A percentile compares a stretch with the other conserved stretches of the same genome.
phyloP scores from a whole-genome alignment of 2,888 invertebrate species.

The Diaphora mendica region DNA sequence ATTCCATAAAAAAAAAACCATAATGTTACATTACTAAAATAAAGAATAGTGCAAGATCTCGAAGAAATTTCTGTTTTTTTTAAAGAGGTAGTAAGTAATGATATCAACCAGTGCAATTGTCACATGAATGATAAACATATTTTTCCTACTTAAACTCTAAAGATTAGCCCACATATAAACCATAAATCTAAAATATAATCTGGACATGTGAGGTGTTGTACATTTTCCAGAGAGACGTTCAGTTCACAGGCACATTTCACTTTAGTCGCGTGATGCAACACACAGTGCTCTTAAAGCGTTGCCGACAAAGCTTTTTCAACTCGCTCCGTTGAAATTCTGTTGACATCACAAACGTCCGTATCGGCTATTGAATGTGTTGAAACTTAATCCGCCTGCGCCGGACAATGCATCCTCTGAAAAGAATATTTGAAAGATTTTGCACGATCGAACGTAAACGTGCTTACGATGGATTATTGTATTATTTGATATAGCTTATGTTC shows the following conservation, averaged over 20 bases:
- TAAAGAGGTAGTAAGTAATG: too few species aligned
- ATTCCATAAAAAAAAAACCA: too few species aligned
- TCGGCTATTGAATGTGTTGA: constrained; percentile 51
- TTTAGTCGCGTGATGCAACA: constrained; percentile 41
- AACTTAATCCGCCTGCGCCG: constrained; percentile 53
- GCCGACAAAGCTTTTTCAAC: constrained; percentile 54
- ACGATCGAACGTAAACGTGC: constrained; percentile 27
- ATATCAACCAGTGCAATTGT: neutral
- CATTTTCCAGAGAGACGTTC: constrained; percentile 33
- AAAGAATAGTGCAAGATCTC: too few species aligned
- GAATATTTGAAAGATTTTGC: constrained; percentile 35
- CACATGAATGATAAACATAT: neutral
- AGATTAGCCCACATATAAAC: constrained; percentile 6
- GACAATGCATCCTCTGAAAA: constrained; percentile 43
- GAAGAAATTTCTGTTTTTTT: neutral
- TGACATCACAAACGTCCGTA: constrained; percentile 55
- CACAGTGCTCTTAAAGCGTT: constrained; percentile 57
- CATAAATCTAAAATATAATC: constrained; percentile 39
- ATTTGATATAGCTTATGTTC: neutral
- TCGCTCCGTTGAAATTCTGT: constrained; percentile 46
- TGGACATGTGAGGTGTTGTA: constrained; percentile 26
- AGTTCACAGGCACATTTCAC: constrained; percentile 43
- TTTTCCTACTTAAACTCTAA: neutral
- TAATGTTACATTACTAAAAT: too few species aligned
- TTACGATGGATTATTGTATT: constrained; percentile 25